A percentile compares a stretch with the other conserved stretches of the same genome.
Conservation (phyloP, 2,113 vertebrate genomes). For the Grantiella picta region DNA sequence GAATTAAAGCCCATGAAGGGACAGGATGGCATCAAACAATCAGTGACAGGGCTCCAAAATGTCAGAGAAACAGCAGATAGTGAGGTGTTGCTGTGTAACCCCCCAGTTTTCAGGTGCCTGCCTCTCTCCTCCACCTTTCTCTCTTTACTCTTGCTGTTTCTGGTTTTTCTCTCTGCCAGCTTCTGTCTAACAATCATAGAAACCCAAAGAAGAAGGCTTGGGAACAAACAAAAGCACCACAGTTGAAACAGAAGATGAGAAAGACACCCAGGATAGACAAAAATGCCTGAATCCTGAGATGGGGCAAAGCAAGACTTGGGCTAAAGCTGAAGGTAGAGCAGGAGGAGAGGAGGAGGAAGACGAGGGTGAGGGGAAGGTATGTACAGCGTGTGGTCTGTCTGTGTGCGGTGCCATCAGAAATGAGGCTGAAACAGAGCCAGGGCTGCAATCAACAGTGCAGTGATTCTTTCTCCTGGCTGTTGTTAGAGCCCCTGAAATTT, state of each 20-base stretch:
- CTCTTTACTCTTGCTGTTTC: slow-evolving; percentile 21
- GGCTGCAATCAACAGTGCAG: neutral
- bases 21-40: neutral
- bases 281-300: neutral
- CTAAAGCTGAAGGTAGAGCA: slow-evolving; percentile 9
- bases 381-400: neutral
- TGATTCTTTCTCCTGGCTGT: neutral
- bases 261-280: neutral
- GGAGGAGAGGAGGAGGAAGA: neutral
- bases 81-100: neutral
- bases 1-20: neutral
- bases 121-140: neutral
- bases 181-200: slow-evolving; percentile 15
- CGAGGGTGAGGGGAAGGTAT: slow-evolving; percentile 8
- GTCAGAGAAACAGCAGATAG: neutral
- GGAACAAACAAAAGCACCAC: neutral
- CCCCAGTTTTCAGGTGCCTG: neutral
- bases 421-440: neutral
- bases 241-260: neutral
- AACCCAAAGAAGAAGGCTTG: slow-evolving; percentile 10
- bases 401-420: neutral
- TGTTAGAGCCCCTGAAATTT: neutral
- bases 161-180: slow-evolving; percentile 49
- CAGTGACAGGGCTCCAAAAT: neutral
- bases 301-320: neutral